Conservation (phyloP, 2,797 vertebrate genomes). For the Pangasius krempfi region DNA sequence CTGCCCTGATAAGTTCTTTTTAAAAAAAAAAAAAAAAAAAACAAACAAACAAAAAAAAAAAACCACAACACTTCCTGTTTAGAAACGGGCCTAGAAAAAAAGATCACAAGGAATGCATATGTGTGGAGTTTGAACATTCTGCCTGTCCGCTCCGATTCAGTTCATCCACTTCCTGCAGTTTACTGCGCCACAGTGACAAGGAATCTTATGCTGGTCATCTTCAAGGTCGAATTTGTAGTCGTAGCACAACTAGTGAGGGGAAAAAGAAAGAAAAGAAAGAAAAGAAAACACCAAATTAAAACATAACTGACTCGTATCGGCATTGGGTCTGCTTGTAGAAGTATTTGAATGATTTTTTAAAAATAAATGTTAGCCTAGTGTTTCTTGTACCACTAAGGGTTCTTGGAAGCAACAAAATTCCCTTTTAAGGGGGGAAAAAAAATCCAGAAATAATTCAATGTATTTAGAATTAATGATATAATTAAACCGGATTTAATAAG, state of each 20-base stretch:
- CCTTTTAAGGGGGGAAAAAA: background rate
- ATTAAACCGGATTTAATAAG: background rate
- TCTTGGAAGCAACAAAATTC: too few species aligned
- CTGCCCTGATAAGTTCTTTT: conserved; percentile 46
- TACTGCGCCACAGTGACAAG: conserved; percentile 96
- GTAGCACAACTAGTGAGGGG: conserved; percentile 82
- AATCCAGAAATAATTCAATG: background rate
- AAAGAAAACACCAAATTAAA: background rate
- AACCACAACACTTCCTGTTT: conserved; percentile 21
- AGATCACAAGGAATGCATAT: conserved; percentile 73
- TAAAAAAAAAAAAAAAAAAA: conserved; percentile 28
- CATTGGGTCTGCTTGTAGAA: background rate
- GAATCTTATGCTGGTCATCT: conserved; percentile 98
- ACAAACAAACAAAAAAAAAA: background rate
- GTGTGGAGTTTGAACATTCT: conserved; percentile 32
- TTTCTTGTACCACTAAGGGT: background rate
- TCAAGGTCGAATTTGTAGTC: conserved; percentile 99
- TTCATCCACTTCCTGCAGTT: conserved; percentile 99
- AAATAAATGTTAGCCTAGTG: background rate
- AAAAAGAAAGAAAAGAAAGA: background rate
- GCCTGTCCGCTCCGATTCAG: conserved; percentile 61
- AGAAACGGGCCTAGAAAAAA: conserved; percentile 36
- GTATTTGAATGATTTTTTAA: background rate
- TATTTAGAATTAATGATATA: background rate
- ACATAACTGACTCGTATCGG: background rate